phyloP scores from a whole-genome alignment of 2,888 invertebrate genomes.

The Mythimna lalbum region DNA sequence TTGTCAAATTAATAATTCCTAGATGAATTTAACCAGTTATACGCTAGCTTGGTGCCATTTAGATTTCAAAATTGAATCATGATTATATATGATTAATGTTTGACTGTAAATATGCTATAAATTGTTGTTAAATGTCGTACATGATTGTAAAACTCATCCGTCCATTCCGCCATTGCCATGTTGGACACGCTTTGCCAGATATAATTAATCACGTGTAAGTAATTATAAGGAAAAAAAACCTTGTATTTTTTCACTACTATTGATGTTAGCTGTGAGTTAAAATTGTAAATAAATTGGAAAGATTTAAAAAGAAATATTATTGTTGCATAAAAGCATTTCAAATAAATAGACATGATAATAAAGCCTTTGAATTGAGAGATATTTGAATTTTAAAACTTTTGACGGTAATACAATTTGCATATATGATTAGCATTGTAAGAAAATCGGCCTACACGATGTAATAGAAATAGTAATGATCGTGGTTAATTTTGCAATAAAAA shows the following conservation, averaged over 20 bases:
- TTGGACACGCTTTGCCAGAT: conserved; percentile 65
- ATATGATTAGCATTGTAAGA: conserved; percentile 30
- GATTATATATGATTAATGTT: conserved; percentile 11
- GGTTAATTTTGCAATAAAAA: conserved; percentile 81
- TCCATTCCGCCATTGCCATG: conserved; percentile 65
- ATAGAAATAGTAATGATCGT: conserved; percentile 48
- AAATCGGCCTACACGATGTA: conserved; percentile 65
- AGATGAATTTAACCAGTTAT: conserved; percentile 13
- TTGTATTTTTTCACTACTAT: conserved; percentile 67
- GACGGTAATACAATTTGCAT: conserved; percentile 18
- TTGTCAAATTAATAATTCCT: conserved; percentile 4
- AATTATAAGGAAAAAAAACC: conserved; percentile 49
- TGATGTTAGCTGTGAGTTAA: conserved; percentile 43
- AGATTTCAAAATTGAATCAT: conserved; percentile 45
- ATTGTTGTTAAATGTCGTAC: conserved; percentile 43
- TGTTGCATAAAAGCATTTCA: conserved; percentile 24
- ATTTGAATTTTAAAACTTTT: conserved; percentile 31
- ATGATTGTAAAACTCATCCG: conserved; percentile 63
- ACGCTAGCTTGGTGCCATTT: conserved; percentile 54
- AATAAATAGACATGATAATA: conserved; percentile 33
- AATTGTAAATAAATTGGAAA: conserved; percentile 50
- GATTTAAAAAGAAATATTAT: conserved; percentile 7
- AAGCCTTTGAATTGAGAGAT: conserved; percentile 23
- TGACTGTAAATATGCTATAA: conserved; percentile 45
- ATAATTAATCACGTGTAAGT: conserved; percentile 45